phyloP scores from a whole-genome alignment of 2,888 invertebrate species.

The Papilio demoleus region DNA sequence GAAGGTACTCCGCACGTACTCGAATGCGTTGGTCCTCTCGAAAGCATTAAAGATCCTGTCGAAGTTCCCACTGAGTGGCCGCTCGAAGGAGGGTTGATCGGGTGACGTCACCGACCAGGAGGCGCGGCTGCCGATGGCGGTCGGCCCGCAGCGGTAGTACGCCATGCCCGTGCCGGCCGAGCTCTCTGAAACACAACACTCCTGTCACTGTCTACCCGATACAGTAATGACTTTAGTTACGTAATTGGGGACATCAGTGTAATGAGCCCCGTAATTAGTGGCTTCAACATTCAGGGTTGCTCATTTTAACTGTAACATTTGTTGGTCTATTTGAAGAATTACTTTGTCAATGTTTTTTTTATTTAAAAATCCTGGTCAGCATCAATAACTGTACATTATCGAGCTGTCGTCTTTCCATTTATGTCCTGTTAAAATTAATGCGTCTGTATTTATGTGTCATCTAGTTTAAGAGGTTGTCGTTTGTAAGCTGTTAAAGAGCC shows the following conservation, averaged over 20 bases:
- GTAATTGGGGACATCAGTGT: background rate
- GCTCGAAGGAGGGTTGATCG: constrained; percentile 67
- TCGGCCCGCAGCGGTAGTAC: constrained; percentile 76
- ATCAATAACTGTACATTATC: constrained; percentile 5
- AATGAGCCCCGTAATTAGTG: constrained; percentile 21
- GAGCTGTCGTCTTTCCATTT: background rate
- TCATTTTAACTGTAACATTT: background rate
- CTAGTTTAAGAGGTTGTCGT: background rate
- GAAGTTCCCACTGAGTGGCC: constrained; percentile 77
- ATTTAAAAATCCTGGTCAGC: background rate
- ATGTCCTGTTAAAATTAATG: background rate
- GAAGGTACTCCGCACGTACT: constrained; percentile 65
- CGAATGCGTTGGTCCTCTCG: constrained; percentile 79
- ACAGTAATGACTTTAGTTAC: constrained; percentile 13
- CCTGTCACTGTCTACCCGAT: constrained; percentile 8
- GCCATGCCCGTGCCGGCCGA: constrained; percentile 62
- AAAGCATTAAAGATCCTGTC: constrained; percentile 81
- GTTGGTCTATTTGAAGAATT: background rate
- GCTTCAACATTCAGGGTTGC: constrained; percentile 11
- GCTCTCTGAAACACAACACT: constrained; percentile 54
- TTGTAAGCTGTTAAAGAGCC: background rate
- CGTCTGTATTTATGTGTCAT: constrained; percentile 3
- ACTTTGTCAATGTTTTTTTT: background rate
- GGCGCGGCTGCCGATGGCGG: constrained; percentile 76
- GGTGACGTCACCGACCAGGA: constrained; percentile 82